Conservation (phyloP, 2,113 vertebrate species). For the Deroptyus accipitrinus region DNA sequence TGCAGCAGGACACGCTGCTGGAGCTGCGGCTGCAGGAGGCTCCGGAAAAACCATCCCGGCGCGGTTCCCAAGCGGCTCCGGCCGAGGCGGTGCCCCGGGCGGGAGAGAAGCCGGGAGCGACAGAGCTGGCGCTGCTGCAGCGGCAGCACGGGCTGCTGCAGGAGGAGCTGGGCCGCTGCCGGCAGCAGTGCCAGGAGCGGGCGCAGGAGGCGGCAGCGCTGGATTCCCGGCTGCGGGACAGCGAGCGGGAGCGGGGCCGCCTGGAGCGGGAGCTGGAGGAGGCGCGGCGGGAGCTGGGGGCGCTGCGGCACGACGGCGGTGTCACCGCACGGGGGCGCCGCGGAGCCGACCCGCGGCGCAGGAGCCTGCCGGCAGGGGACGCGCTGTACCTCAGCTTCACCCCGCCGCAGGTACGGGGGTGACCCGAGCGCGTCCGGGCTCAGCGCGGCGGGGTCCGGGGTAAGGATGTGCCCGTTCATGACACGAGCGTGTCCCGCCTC, state of each 20-base stretch:
- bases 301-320: constrained; percentile 49
- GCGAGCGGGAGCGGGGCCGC: constrained; percentile 74
- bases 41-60: constrained; percentile 52
- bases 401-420: neutral
- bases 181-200: constrained; percentile 69
- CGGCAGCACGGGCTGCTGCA: constrained; percentile 86
- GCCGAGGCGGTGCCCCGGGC: constrained; percentile 21
- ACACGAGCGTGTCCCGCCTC: neutral
- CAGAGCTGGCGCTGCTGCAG: constrained; percentile 83
- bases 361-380: constrained; percentile 71
- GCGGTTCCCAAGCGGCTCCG: constrained; percentile 69
- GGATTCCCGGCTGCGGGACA: constrained; percentile 82
- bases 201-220: constrained; percentile 59
- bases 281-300: constrained; percentile 70
- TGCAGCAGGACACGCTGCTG: constrained; percentile 86
- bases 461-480: rapidly evolving
- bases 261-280: constrained; percentile 63
- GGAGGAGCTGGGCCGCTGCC: constrained; percentile 84
- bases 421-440: neutral
- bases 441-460: neutral
- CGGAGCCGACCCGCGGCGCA: constrained; percentile 58
- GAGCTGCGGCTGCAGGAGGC: constrained; percentile 78
- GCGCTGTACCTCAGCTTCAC: constrained; percentile 73
- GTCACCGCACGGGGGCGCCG: constrained; percentile 11
- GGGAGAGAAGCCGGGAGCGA: constrained; percentile 42